phyloP scores from a whole-genome alignment of 2,797 vertebrate species.

The Mastacembelus armatus region DNA sequence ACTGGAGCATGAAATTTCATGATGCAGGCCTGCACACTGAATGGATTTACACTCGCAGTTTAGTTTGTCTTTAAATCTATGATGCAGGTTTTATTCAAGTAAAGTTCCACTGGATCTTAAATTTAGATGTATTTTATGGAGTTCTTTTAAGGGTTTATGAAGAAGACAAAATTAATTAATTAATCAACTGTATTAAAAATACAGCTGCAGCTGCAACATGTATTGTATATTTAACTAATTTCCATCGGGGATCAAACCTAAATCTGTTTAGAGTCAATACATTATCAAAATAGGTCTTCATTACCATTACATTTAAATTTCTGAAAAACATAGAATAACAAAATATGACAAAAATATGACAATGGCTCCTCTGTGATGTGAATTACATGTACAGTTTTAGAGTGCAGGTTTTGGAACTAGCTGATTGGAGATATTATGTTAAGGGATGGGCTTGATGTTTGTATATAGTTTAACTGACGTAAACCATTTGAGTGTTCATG shows the following conservation, averaged over 20 bases:
- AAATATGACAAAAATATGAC: neutral
- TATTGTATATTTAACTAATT: neutral
- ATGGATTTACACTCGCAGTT: slow-evolving; percentile 25
- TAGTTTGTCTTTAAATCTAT: slow-evolving; percentile 15
- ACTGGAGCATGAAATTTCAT: slow-evolving; percentile 61
- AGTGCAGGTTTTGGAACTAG: too few species aligned
- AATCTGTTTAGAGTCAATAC: neutral
- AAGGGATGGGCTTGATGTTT: too few species aligned
- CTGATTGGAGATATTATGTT: too few species aligned
- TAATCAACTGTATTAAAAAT: too few species aligned
- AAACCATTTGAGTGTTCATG: too few species aligned
- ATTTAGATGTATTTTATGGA: neutral
- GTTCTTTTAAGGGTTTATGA: neutral
- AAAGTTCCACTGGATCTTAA: neutral
- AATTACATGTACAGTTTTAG: neutral
- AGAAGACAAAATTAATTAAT: neutral
- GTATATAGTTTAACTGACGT: too few species aligned
- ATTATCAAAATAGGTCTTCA: neutral
- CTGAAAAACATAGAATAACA: neutral
- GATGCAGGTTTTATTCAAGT: slow-evolving; percentile 10
- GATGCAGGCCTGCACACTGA: slow-evolving; percentile 24
- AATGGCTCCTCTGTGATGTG: neutral
- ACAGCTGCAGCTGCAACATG: too few species aligned
- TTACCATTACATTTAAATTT: neutral
- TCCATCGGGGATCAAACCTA: neutral